phyloP scores from a whole-genome alignment of 2,113 vertebrate species.

The Aix galericulata region DNA sequence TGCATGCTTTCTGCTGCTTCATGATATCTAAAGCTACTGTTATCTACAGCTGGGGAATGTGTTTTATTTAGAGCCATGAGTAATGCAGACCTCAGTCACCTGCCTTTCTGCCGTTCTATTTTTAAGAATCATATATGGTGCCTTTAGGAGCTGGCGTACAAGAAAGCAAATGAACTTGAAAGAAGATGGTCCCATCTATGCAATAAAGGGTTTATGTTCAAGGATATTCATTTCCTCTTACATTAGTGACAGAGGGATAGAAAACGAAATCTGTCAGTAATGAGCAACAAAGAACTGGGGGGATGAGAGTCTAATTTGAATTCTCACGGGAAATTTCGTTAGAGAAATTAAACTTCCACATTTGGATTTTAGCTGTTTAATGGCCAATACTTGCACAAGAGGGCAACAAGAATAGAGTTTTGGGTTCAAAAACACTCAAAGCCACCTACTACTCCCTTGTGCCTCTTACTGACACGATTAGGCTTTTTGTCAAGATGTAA shows the following conservation, averaged over 20 bases:
- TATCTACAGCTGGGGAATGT: neutral
- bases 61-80: neutral
- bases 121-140: neutral
- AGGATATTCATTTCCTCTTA: neutral
- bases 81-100: neutral
- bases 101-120: neutral
- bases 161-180: neutral
- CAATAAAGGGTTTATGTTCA: neutral
- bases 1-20: neutral
- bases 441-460: neutral
- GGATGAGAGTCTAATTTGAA: neutral
- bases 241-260: neutral
- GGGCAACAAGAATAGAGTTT: neutral
- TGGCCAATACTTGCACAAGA: neutral
- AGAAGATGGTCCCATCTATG: neutral
- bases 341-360: neutral
- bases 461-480: neutral
- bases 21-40: neutral
- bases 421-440: neutral
- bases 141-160: neutral
- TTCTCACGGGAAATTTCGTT: neutral
- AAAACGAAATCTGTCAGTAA: neutral
- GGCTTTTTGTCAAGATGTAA: neutral
- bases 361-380: neutral
- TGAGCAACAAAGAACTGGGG: neutral